Evolutionary conservation across 2,113 vertebrate species (phyloP).

Genomic region (Aptenodytes patagonicus): DNA sequence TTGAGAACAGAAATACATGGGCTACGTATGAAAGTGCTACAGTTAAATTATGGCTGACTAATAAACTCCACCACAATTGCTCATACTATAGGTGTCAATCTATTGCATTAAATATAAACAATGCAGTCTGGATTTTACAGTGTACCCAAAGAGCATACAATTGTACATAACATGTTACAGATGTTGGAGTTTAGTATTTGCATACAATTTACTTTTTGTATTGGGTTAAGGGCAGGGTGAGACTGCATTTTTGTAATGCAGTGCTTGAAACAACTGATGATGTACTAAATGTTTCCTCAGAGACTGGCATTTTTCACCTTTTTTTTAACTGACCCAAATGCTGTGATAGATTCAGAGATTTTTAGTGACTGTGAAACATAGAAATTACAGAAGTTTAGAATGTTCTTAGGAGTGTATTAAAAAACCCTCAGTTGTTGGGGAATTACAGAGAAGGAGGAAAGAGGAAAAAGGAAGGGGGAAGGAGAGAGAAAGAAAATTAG

Average conservation of each 20-base stretch:
- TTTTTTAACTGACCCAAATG: background rate
- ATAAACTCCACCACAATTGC: background rate
- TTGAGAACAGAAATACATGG: background rate
- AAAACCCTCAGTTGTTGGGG: background rate
- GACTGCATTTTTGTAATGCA: background rate
- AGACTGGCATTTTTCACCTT: background rate
- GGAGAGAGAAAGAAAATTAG: background rate
- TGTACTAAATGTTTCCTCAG: background rate
- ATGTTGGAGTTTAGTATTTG: background rate
- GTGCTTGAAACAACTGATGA: background rate
- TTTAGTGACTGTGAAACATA: background rate
- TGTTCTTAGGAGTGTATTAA: background rate
- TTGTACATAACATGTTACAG: background rate
- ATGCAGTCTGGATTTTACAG: background rate
- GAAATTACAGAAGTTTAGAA: background rate
- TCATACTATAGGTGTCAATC: background rate
- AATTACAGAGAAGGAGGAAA: background rate
- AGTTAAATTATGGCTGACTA: background rate
- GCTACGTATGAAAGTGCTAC: background rate
- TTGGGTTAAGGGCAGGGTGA: too few species aligned
- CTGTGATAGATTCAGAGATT: background rate
- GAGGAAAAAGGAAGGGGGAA: background rate
- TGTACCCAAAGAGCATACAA: background rate
- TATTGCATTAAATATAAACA: background rate
- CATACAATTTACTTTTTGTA: background rate